phyloP scores from a whole-genome alignment of 2,797 vertebrate genomes.

The Buceros bicornis region DNA sequence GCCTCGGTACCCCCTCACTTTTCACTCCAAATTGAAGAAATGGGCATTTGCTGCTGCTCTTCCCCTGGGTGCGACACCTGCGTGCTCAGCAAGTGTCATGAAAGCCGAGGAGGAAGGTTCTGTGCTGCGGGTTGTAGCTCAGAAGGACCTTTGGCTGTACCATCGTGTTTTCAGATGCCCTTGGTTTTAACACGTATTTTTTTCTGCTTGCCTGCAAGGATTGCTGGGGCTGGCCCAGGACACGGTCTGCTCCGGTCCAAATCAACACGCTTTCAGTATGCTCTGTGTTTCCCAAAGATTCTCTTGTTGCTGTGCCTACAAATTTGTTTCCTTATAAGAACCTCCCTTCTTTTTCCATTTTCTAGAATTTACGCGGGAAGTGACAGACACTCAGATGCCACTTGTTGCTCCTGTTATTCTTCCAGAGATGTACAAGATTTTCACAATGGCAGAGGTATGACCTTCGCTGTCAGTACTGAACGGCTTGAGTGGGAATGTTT shows the following conservation, averaged over 20 bases:
- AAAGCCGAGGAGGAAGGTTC: background rate
- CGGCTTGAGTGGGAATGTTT: background rate
- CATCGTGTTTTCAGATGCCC: background rate
- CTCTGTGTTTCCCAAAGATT: background rate
- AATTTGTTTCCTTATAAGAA: background rate
- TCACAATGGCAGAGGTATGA: conserved; percentile 97
- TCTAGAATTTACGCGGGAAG: conserved; percentile 95
- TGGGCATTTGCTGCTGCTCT: background rate
- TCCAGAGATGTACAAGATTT: conserved; percentile 99
- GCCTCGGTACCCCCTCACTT: rapidly evolving
- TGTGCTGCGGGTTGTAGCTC: background rate
- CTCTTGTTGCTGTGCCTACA: background rate
- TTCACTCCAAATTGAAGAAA: background rate
- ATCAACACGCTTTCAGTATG: rapidly evolving
- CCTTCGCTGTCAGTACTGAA: background rate
- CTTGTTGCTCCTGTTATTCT: conserved; percentile 97
- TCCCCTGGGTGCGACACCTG: background rate
- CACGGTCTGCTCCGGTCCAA: background rate
- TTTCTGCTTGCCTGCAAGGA: background rate
- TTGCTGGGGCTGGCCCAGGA: background rate
- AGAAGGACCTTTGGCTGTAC: background rate
- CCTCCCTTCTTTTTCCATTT: background rate
- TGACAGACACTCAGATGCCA: conserved; percentile 98
- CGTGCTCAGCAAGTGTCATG: background rate
- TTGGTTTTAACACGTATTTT: background rate